Evolutionary conservation across 2,888 invertebrate genomes (phyloP).

Genomic region (Pyrrhopygopsis socrates): DNA sequence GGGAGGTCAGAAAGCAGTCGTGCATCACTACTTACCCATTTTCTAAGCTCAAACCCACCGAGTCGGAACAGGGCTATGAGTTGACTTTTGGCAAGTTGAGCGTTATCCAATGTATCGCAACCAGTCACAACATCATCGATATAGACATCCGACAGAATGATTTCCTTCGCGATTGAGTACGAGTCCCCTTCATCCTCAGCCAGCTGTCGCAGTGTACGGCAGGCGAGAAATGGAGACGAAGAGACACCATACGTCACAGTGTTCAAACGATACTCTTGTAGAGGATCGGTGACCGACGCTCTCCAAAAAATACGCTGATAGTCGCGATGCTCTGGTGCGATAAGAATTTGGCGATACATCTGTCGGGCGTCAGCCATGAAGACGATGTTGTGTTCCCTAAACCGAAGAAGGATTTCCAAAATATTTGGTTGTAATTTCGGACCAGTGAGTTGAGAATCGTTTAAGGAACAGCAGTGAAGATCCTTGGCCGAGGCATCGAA

Average conservation of each 20-base stretch:
- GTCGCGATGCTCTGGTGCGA: slow-evolving; percentile 41
- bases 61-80: slow-evolving; percentile 24
- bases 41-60: slow-evolving; percentile 25
- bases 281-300: slow-evolving; percentile 19
- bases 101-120: background rate
- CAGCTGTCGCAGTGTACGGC: slow-evolving; percentile 62
- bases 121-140: slow-evolving; percentile 47
- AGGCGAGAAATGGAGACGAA: slow-evolving; percentile 57
- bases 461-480: slow-evolving; percentile 19
- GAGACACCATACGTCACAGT: slow-evolving; percentile 63
- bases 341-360: slow-evolving; percentile 64
- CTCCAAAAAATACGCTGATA: slow-evolving; percentile 65
- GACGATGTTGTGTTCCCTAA: slow-evolving; percentile 59
- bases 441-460: slow-evolving; percentile 41
- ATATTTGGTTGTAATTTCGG: slow-evolving; percentile 59
- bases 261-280: slow-evolving; percentile 53
- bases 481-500: slow-evolving; percentile 56
- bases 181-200: slow-evolving; percentile 10
- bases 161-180: background rate
- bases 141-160: slow-evolving; percentile 22
- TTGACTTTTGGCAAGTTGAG: slow-evolving; percentile 22
- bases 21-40: background rate
- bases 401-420: slow-evolving; percentile 59
- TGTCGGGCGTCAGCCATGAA: slow-evolving; percentile 63
- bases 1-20: slow-evolving; percentile 40